Conservation (phyloP, 2,113 vertebrate species). For the Myotis brandtii region DNA sequence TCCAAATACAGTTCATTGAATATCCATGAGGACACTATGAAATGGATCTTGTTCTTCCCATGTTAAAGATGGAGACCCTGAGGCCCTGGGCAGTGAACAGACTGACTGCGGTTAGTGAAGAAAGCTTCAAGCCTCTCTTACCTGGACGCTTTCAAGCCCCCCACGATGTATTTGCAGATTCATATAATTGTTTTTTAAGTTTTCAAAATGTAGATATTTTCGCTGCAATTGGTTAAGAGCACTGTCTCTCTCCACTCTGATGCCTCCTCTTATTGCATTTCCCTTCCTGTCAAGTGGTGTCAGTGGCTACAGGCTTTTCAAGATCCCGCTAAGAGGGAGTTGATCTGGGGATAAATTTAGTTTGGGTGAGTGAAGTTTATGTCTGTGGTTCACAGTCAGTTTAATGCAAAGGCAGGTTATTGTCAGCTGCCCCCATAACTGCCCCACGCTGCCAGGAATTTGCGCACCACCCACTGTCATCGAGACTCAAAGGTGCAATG, state of each 20-base stretch:
- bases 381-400: not conserved
- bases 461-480: not conserved
- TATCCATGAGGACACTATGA: not conserved
- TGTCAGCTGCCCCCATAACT: not conserved
- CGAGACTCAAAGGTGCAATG: not conserved
- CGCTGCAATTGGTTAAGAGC: not conserved
- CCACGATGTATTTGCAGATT: not conserved
- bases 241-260: not conserved
- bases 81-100: not conserved
- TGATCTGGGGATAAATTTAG: not conserved
- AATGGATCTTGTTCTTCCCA: not conserved
- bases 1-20: not conserved
- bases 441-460: not conserved
- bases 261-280: not conserved
- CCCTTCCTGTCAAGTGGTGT: not conserved
- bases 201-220: not conserved
- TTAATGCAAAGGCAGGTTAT: not conserved
- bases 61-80: not conserved
- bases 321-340: not conserved
- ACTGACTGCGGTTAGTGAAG: not conserved
- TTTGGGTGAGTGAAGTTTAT: not conserved
- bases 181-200: not conserved
- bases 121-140: not conserved
- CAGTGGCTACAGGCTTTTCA: not conserved
- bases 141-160: not conserved